Evolutionary conservation across 2,797 vertebrate species (phyloP).

Genomic region (Lagocephalus sceleratus): DNA sequence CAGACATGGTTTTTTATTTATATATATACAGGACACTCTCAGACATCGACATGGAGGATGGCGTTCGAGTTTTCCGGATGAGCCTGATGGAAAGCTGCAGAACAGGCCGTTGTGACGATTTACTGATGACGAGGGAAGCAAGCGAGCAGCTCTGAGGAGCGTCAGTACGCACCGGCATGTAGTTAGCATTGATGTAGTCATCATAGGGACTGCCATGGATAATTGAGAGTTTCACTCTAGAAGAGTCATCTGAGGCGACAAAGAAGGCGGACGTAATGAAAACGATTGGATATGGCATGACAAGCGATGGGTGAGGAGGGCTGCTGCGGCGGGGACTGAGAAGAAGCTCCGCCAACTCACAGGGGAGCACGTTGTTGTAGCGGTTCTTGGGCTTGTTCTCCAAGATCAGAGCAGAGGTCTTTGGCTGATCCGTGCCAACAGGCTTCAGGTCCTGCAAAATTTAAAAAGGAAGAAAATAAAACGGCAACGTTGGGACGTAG

Average conservation of each 20-base stretch:
- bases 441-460: constrained; percentile 82
- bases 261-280: constrained; percentile 21
- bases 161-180: constrained; percentile 85
- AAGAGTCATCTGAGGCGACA: constrained; percentile 83
- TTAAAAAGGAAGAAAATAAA: background rate
- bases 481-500: background rate
- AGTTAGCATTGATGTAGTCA: constrained; percentile 97
- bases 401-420: constrained; percentile 73
- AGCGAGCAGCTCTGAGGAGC: constrained; percentile 11
- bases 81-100: constrained; percentile 5
- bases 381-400: constrained; percentile 96
- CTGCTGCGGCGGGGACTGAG: constrained; percentile 22
- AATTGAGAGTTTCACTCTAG: constrained; percentile 90
- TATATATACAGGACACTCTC: background rate
- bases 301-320: background rate
- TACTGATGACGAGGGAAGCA: constrained; percentile 17
- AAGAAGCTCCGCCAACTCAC: constrained; percentile 73
- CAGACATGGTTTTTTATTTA: background rate
- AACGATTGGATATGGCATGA: background rate
- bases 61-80: background rate
- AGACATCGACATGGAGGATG: constrained; percentile 1
- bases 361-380: constrained; percentile 94
- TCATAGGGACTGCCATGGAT: constrained; percentile 72
- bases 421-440: constrained; percentile 84
- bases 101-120: constrained; percentile 11